phyloP scores from a whole-genome alignment of 2,113 vertebrate species.

The Scophthalmus maximus region DNA sequence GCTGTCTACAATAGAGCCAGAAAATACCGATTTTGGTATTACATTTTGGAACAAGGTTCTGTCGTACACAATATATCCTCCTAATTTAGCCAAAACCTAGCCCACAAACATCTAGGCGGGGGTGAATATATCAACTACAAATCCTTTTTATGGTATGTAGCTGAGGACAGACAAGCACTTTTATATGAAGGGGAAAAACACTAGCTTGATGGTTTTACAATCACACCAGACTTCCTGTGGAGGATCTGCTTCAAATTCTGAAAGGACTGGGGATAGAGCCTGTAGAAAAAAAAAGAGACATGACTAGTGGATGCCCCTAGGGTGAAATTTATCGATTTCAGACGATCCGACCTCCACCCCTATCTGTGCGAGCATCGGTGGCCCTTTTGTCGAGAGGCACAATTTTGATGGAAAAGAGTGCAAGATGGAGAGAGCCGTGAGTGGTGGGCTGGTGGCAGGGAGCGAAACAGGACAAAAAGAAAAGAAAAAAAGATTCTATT shows the following conservation, averaged over 20 bases:
- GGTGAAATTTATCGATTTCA: constrained; percentile 65
- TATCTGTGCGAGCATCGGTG: constrained; percentile 60
- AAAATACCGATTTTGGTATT: constrained; percentile 34
- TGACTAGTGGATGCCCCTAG: constrained; percentile 30
- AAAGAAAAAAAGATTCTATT: constrained; percentile 56
- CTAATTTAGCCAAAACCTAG: constrained; percentile 48
- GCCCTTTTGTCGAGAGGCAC: constrained; percentile 67
- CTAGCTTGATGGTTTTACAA: constrained; percentile 46
- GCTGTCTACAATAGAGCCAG: constrained; percentile 41
- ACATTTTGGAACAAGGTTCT: constrained; percentile 32
- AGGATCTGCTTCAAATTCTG: constrained; percentile 39
- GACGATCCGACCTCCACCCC: constrained; percentile 47
- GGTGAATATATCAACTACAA: constrained; percentile 31
- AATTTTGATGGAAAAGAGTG: constrained; percentile 64
- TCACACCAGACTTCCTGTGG: constrained; percentile 34
- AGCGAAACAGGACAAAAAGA: constrained; percentile 12
- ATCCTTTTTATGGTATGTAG: constrained; percentile 12
- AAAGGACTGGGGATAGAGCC: constrained; percentile 27
- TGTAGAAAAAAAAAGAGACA: constrained; percentile 37
- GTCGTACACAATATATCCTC: constrained; percentile 38
- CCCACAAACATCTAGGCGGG: constrained; percentile 19
- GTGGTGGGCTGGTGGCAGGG: constrained; percentile 58
- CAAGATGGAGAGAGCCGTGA: constrained; percentile 57
- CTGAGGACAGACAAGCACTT: constrained; percentile 14
- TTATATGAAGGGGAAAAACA: constrained; percentile 11